A percentile compares a stretch with the other conserved stretches of the same genome.
phyloP scores from a whole-genome alignment of 1,140 invertebrate species.

The Drosophila sucinea region DNA sequence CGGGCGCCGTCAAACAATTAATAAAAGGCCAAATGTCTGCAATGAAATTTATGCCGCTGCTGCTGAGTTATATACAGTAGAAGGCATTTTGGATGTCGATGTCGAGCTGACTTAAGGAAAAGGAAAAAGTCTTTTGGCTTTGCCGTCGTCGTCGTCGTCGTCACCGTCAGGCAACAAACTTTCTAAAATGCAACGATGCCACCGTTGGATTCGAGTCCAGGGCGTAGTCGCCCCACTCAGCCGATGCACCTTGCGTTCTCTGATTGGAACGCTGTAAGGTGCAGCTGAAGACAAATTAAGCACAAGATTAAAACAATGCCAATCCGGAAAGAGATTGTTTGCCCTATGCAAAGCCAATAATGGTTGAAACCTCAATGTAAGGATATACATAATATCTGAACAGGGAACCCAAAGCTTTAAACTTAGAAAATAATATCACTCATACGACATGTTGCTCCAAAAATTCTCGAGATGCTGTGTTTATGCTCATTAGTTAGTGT shows the following conservation, averaged over 20 bases:
- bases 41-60: constrained; percentile 72
- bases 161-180: constrained; percentile 58
- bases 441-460: not conserved
- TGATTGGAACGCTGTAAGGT: constrained; percentile 26
- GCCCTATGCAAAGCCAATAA: not conserved
- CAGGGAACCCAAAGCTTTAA: not conserved
- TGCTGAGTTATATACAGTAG: constrained; percentile 55
- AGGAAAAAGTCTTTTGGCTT: constrained; percentile 50
- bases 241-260: constrained; percentile 43
- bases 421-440: not conserved
- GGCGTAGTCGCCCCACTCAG: constrained; percentile 30
- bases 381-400: not conserved
- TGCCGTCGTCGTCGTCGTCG: constrained; percentile 68
- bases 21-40: constrained; percentile 82
- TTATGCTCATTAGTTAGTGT: no score
- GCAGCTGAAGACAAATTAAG: constrained; percentile 28
- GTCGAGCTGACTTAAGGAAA: constrained; percentile 60
- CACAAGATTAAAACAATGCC: constrained; percentile 5
- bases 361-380: not conserved
- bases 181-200: constrained; percentile 69
- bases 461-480: not conserved
- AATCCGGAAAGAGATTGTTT: not conserved
- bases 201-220: constrained; percentile 40
- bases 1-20: constrained; percentile 81
- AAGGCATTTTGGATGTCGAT: constrained; percentile 24